These are phyloP conservation scores for Acronicta leporina DNA, from an alignment of 2,888 invertebrate genomes.

Conservation along the genomic window DNA sequence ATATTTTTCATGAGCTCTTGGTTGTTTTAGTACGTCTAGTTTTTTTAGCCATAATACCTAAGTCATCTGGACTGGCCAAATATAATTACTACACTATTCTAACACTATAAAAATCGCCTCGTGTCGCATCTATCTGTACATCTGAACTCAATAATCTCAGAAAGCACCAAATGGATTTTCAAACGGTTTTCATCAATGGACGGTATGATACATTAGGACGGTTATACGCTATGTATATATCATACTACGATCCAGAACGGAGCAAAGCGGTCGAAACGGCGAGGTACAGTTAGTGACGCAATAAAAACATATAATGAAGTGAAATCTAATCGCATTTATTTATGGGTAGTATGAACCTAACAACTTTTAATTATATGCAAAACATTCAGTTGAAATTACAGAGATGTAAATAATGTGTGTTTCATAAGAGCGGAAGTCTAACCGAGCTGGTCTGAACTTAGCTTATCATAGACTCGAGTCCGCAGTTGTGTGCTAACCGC, in stretches of 20 bases:
- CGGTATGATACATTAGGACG: too few species aligned
- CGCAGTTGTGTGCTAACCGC: constrained; percentile 35
- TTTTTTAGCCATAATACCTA: background rate
- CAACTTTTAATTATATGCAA: constrained; percentile 41
- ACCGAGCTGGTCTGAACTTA: constrained; percentile 18
- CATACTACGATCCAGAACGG: too few species aligned
- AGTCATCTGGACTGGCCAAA: background rate
- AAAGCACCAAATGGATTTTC: too few species aligned
- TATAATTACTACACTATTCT: background rate
- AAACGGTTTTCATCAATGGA: too few species aligned
- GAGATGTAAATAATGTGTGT: constrained; percentile 25
- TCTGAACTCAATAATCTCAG: too few species aligned
- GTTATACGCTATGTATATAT: too few species aligned
- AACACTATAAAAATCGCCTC: too few species aligned
- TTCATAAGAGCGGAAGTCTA: constrained; percentile 50
- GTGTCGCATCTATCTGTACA: too few species aligned
- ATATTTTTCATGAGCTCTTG: constrained; percentile 51
- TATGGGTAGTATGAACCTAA: constrained; percentile 28
- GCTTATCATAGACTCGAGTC: constrained; percentile 28
- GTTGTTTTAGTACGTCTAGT: constrained; percentile 10
- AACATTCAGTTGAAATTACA: constrained; percentile 35
- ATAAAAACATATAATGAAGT: constrained; percentile 23
- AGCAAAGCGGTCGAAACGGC: too few species aligned
- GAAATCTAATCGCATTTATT: constrained; percentile 29
- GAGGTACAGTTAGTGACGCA: background rate